A percentile compares a stretch with the other conserved stretches of the same genome.
Conservation (phyloP, 2,888 invertebrate genomes). For the Arge pagana region DNA sequence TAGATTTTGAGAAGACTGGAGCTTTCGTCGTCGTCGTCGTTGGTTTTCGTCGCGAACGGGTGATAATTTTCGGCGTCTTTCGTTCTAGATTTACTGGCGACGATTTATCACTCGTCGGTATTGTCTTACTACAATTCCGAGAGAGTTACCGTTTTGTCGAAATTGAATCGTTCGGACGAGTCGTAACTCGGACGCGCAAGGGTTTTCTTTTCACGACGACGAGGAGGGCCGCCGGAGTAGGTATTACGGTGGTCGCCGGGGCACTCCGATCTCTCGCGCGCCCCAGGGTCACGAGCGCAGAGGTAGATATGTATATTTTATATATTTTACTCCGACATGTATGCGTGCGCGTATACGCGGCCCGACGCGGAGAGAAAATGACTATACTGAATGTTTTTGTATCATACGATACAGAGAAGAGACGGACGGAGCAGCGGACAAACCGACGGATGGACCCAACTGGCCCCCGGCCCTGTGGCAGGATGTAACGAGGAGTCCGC, state of each 20-base stretch:
- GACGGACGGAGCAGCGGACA: conserved; percentile 3
- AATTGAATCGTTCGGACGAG: no score
- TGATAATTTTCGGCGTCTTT: no score
- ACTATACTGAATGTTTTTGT: conserved; percentile 56
- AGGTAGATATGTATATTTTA: not conserved
- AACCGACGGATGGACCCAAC: conserved; percentile 8
- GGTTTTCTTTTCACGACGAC: not conserved
- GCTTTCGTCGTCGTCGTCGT: no score
- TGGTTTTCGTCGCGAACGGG: no score
- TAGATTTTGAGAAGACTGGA: no score
- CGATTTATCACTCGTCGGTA: no score
- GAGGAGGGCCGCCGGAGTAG: conserved; percentile 14
- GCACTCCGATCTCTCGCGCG: not conserved
- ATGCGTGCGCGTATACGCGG: not conserved
- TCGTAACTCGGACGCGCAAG: no score
- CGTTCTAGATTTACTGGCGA: no score
- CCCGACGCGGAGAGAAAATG: conserved; percentile 47
- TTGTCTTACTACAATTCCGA: no score
- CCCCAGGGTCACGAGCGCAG: conserved; percentile 12
- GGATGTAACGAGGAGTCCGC: conserved; percentile 56
- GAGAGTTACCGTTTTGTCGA: no score
- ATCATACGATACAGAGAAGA: conserved; percentile 50
- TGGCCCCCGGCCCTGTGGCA: conserved; percentile 30
- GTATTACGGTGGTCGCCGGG: not conserved
- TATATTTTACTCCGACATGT: not conserved